Conservation (phyloP, 2,113 vertebrate genomes). For the Noturus placidus region DNA sequence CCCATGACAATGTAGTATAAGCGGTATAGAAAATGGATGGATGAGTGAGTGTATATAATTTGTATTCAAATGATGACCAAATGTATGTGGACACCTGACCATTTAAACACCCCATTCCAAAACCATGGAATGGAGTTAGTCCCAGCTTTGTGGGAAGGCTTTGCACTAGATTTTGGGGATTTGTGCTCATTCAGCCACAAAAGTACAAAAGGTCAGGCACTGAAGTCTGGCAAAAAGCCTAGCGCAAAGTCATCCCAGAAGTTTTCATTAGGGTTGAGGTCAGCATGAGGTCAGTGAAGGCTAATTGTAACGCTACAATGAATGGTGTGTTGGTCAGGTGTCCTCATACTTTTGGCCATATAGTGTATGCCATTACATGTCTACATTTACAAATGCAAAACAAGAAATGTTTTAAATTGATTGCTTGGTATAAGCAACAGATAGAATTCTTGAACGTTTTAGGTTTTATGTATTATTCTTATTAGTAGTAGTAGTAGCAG, state of each 20-base stretch:
- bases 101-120: too few relatives aligned
- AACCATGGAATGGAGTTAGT: not conserved
- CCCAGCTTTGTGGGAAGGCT: not conserved
- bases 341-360: not conserved
- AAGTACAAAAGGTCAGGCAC: too few relatives aligned
- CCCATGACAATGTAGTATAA: too few relatives aligned
- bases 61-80: too few relatives aligned
- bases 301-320: not conserved
- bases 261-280: too few relatives aligned
- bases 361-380: not conserved
- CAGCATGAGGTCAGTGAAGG: not conserved
- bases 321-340: not conserved
- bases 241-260: not conserved
- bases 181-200: too few relatives aligned
- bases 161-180: too few relatives aligned
- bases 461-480: not conserved
- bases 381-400: not conserved
- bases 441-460: not conserved
- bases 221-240: not conserved
- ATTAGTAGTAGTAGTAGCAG: too few relatives aligned
- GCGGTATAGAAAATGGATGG: too few relatives aligned
- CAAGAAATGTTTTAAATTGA: not conserved
- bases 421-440: not conserved
- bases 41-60: too few relatives aligned
- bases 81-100: too few relatives aligned